phyloP scores from a whole-genome alignment of 2,797 vertebrate species.

The Enteromius fasciolatus region DNA sequence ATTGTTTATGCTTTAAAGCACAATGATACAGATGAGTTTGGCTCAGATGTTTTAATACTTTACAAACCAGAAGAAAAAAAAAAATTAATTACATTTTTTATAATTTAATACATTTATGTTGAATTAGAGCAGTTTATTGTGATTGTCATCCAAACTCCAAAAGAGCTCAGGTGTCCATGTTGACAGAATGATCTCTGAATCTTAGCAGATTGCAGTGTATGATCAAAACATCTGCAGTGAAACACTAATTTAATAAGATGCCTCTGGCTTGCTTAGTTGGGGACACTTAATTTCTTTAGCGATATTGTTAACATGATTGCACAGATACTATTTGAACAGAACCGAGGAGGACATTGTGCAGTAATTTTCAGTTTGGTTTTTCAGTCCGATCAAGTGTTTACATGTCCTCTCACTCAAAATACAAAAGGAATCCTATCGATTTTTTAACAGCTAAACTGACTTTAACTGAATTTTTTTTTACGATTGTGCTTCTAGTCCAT shows the following conservation, averaged over 20 bases:
- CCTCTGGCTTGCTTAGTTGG: neutral
- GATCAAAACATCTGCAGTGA: neutral
- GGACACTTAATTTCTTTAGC: no score
- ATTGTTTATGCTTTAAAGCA: neutral
- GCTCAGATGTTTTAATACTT: neutral
- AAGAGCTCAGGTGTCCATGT: neutral
- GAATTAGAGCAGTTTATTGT: neutral
- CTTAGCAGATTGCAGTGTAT: neutral
- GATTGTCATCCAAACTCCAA: neutral
- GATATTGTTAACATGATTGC: no score
- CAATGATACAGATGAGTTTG: neutral
- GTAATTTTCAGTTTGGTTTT: no score
- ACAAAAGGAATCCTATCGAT: no score
- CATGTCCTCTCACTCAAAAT: no score
- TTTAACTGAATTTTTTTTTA: no score
- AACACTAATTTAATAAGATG: neutral
- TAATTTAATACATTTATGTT: neutral
- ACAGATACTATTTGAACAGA: neutral
- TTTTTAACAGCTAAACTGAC: neutral
- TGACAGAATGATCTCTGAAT: neutral
- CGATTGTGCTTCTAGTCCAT: no score
- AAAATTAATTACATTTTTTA: no score
- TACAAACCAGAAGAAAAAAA: neutral
- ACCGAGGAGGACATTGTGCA: no score
- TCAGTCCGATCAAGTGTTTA: no score